Percentiles rank a stretch among this genome's conserved stretches.
Conservation (phyloP, 2,888 invertebrate species). For the Diarsia rubi region DNA sequence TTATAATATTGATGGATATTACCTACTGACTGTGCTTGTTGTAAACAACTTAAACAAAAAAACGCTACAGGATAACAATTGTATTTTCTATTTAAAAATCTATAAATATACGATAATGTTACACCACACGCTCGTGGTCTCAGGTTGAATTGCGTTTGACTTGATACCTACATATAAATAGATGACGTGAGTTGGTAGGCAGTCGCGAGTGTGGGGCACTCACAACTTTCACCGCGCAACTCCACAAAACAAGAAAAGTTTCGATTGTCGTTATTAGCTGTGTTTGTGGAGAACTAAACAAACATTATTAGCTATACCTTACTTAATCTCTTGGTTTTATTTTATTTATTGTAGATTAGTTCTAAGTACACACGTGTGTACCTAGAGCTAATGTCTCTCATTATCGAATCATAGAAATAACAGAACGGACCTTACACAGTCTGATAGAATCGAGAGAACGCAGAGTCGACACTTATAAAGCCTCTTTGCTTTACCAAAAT, state of each 20-base stretch:
- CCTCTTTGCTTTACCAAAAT: not conserved
- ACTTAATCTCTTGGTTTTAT: no score
- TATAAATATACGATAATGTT: no score
- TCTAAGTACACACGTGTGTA: not conserved
- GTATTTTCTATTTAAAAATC: no score
- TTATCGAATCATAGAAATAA: not conserved
- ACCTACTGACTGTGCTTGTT: no score
- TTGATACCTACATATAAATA: not conserved
- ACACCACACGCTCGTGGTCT: no score
- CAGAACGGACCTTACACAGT: no score
- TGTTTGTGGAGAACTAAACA: constrained; percentile 31
- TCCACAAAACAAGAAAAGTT: constrained; percentile 45
- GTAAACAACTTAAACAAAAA: no score
- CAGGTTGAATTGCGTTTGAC: not conserved
- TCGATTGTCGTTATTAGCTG: constrained; percentile 11
- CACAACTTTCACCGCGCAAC: constrained; percentile 23
- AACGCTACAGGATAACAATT: no score
- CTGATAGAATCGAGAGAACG: not conserved
- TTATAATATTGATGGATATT: no score
- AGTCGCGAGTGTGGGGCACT: not conserved
- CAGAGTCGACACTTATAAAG: not conserved
- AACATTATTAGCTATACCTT: not conserved
- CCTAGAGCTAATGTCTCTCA: no score
- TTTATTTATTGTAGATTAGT: no score
- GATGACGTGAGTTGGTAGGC: not conserved